phyloP scores from a whole-genome alignment of 2,113 vertebrate species.

The Equus quagga region DNA sequence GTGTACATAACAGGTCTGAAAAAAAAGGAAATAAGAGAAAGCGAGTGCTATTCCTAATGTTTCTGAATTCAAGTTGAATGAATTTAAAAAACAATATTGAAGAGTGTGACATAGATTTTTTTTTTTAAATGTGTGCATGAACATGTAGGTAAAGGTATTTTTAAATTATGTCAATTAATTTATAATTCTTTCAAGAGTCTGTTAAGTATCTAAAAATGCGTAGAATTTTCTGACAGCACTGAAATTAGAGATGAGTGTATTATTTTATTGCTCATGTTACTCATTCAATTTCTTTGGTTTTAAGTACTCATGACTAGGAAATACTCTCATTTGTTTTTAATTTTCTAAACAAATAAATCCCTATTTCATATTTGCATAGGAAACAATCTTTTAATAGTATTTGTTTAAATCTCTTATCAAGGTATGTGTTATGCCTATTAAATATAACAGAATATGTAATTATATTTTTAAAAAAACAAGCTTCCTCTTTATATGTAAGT shows the following conservation, averaged over 20 bases:
- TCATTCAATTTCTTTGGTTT: conserved; percentile 16
- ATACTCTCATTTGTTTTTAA: not conserved
- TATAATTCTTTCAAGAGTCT: conserved; percentile 1
- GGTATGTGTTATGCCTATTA: not conserved
- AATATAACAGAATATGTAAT: not conserved
- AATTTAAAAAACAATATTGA: not conserved
- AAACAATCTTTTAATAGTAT: not conserved
- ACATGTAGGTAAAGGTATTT: not conserved
- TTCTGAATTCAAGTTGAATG: conserved; percentile 42
- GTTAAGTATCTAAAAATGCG: not conserved
- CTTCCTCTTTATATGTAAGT: not conserved
- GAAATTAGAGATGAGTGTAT: not conserved
- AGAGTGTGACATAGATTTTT: not conserved
- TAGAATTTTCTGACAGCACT: not conserved
- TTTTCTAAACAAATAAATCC: conserved; percentile 28
- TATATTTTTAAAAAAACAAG: not conserved
- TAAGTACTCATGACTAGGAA: not conserved
- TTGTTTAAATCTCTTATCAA: not conserved
- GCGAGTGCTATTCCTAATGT: not conserved
- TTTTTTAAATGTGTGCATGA: not conserved
- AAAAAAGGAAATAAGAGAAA: not conserved
- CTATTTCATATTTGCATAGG: not conserved
- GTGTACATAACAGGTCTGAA: not conserved
- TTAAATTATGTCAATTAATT: not conserved
- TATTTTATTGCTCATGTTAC: not conserved